phyloP scores from a whole-genome alignment of 2,113 vertebrate species.

The Caranx melampygus region DNA sequence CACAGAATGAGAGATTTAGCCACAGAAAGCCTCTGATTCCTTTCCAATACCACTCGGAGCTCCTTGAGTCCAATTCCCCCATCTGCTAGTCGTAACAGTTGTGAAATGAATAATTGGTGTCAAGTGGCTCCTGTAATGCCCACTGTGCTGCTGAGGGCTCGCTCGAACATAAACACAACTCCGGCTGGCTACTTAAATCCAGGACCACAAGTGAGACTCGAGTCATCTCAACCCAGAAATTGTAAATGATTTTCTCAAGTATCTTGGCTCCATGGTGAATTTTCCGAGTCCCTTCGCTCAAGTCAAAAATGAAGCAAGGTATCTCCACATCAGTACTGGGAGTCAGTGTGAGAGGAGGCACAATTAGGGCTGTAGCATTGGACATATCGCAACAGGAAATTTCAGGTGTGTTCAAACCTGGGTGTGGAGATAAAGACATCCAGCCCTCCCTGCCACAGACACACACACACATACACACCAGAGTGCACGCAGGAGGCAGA shows the following conservation, averaged over 20 bases:
- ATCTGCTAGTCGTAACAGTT: constrained; percentile 60
- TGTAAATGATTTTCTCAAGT: constrained; percentile 1
- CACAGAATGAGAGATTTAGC: constrained; percentile 46
- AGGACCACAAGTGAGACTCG: constrained; percentile 3
- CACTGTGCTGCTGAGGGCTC: constrained; percentile 31
- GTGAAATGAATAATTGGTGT: constrained; percentile 67
- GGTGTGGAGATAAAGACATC: constrained; percentile 77
- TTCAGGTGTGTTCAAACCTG: constrained; percentile 81
- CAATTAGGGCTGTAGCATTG: constrained; percentile 19
- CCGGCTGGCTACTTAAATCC: constrained; percentile 13
- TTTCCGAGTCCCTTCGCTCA: constrained; percentile 2
- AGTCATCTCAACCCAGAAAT: neutral
- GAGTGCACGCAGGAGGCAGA: constrained; percentile 27
- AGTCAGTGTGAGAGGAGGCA: constrained; percentile 2
- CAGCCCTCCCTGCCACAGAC: constrained; percentile 51
- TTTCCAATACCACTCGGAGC: constrained; percentile 55
- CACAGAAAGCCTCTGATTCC: constrained; percentile 59
- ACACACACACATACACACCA: constrained; percentile 32
- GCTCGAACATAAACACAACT: constrained; percentile 35
- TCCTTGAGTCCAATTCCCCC: constrained; percentile 56
- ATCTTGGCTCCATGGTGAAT: neutral
- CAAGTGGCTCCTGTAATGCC: constrained; percentile 46
- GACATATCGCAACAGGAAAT: constrained; percentile 66
- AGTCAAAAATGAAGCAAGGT: neutral
- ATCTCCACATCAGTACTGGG: neutral